Percentiles rank a stretch among this genome's conserved stretches.
Evolutionary conservation across 2,888 invertebrate genomes (phyloP).

Genomic region (Gastracanthus pulcherrimus): DNA sequence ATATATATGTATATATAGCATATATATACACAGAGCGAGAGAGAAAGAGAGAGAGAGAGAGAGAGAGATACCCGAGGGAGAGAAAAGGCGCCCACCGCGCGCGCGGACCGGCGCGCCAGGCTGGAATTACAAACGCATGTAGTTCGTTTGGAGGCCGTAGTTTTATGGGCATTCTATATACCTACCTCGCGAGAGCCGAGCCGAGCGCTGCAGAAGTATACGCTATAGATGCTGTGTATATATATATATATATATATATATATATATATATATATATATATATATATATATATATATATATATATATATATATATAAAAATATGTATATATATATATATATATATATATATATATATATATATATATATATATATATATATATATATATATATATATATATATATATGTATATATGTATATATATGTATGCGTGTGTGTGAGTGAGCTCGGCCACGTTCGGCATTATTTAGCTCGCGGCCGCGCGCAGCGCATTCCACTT

Average conservation of each 20-base stretch:
- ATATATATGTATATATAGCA: background rate
- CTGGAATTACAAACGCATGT: slow-evolving; percentile 71
- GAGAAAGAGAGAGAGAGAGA: background rate
- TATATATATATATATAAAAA: slow-evolving; percentile 27
- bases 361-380: slow-evolving; percentile 18
- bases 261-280: background rate
- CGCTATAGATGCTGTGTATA: no score
- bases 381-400: background rate
- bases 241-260: background rate
- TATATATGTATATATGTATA: background rate
- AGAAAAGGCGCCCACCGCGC: slow-evolving; percentile 47
- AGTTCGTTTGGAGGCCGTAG: slow-evolving; percentile 70
- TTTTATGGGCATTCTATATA: slow-evolving; percentile 71
- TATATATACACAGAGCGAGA: background rate
- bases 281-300: slow-evolving; percentile 36
- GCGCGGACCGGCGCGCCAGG: slow-evolving; percentile 2
- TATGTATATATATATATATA: background rate
- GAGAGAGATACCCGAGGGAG: slow-evolving; percentile 29
- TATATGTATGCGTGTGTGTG: slow-evolving; percentile 55
- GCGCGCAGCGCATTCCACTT: slow-evolving; percentile 45
- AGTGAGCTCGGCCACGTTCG: slow-evolving; percentile 62
- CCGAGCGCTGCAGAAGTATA: no score
- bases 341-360: background rate
- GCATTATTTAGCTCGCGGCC: slow-evolving; percentile 68
- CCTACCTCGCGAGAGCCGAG: slow-evolving; percentile 15